Conservation (phyloP, 2,113 vertebrate species). For the Nothocercus julius region DNA sequence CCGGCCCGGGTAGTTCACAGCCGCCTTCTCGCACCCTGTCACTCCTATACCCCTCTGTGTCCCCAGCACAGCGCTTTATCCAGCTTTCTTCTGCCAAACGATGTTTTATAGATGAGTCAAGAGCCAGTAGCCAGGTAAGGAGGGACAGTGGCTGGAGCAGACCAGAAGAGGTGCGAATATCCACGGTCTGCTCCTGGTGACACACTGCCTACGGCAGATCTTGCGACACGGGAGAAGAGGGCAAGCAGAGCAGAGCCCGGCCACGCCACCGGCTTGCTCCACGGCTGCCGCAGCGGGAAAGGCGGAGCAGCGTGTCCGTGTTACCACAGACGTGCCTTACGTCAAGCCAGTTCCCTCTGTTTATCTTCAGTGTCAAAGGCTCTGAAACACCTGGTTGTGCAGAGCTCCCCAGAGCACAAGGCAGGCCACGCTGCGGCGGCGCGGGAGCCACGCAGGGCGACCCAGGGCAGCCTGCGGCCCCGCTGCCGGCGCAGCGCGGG, state of each 20-base stretch:
- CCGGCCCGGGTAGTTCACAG: not conserved
- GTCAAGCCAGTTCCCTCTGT: not conserved
- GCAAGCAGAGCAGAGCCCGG: not conserved
- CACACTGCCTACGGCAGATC: not conserved
- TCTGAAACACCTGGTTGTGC: not conserved
- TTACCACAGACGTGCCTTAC: not conserved
- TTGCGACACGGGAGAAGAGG: not conserved
- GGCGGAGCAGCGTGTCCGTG: not conserved
- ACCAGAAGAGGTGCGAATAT: not conserved
- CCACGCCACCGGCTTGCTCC: not conserved
- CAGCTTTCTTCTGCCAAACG: not conserved
- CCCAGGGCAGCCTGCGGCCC: no score
- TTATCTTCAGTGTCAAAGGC: not conserved
- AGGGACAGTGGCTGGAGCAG: accelerated
- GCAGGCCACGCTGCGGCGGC: no score
- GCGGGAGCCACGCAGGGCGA: no score
- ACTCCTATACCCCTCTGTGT: not conserved
- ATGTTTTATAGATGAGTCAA: not conserved
- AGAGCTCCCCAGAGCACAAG: not conserved
- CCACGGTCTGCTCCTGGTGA: not conserved
- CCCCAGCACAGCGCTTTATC: not conserved
- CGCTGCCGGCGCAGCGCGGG: not conserved
- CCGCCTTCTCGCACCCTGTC: not conserved
- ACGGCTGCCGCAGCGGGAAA: not conserved
- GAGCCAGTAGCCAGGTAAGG: not conserved